phyloP scores from a whole-genome alignment of 2,888 invertebrate species.

The Aporophyla nigra region DNA sequence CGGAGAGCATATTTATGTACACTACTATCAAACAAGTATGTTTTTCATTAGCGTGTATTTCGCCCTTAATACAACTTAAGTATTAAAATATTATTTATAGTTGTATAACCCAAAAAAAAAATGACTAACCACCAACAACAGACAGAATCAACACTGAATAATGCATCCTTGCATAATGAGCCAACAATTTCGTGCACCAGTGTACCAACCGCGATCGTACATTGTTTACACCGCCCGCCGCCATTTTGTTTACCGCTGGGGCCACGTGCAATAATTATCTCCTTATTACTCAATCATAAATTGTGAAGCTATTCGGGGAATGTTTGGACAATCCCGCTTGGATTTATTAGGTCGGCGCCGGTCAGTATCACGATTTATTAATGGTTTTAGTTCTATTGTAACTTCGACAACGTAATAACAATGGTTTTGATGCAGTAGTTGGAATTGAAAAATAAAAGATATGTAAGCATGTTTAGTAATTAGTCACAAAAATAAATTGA shows the following conservation, averaged over 20 bases:
- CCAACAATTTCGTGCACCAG: constrained; percentile 40
- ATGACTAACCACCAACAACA: too few species aligned
- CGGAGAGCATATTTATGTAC: too few species aligned
- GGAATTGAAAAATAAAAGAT: not conserved
- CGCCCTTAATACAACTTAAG: not conserved
- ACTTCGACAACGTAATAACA: constrained; percentile 30
- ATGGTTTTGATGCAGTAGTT: constrained; percentile 9
- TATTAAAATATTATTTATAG: not conserved
- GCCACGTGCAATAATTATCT: constrained; percentile 83
- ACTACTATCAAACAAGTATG: not conserved
- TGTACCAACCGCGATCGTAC: constrained; percentile 52
- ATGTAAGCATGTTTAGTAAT: not conserved
- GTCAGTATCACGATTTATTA: constrained; percentile 59
- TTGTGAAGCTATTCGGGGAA: constrained; percentile 79
- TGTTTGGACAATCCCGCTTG: constrained; percentile 76
- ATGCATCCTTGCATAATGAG: constrained; percentile 19
- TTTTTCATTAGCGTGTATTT: not conserved
- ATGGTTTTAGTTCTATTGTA: constrained; percentile 53
- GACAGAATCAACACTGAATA: not conserved
- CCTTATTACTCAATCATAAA: constrained; percentile 86
- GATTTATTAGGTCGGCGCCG: constrained; percentile 74
- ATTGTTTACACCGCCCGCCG: constrained; percentile 67
- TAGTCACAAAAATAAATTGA: too few species aligned
- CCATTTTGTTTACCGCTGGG: constrained; percentile 73
- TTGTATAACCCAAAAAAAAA: not conserved